Base-by-base conservation (phyloP, 2,113 vertebrate genomes). In the Synchiropus splendidus region DNA sequence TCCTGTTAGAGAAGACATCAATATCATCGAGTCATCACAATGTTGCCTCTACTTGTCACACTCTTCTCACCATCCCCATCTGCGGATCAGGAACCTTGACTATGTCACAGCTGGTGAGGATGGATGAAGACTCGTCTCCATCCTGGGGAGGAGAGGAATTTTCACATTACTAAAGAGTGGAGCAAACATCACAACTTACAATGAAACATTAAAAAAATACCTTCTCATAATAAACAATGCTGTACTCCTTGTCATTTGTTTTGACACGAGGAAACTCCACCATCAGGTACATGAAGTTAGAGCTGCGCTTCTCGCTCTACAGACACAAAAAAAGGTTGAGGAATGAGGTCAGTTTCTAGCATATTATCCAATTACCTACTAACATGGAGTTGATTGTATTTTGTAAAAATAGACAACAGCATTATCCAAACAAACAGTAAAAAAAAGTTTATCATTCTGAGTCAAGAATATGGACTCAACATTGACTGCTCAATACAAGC, bases 261-360 rank as follows among this genome's bases (percentile, higher is more conserved):
- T 94, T 97, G 67, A 96, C 92, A 0, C 95, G 89, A 5, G 91
- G 92, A 70, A 99, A 99, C 69, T 99, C 95, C 81, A 99, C 90
- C 95, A 99, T 99, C 63, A 99, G 81, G 81, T 99, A 99, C 95
- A 98, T 99, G 75, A 98, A 99, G 81, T 97, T 99, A 44, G 95
- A 99, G 78, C 92, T 98, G 50, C 95, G 89, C 47, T 99, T 99
- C 57, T 99, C 95, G 61, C 91, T 96, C 95, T 98, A 73, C 47
- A 18, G 39, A 37, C 27, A 48, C 33, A 60, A 12, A n/a, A 37
- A 40, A 63, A 27, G 4, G 21, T 27, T n/a, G n/a, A n/a, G n/a
- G n/a, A n/a, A n/a, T n/a, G 8, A 27, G 21, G 21, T 27, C 21
- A 27, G 21, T n/a, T n/a, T n/a, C n/a, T n/a, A n/a, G n/a, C n/a